Conservation (phyloP, 30 jellyfish, hydroid and myxozoan species). For the Chrysaora quinquecirrha region DNA sequence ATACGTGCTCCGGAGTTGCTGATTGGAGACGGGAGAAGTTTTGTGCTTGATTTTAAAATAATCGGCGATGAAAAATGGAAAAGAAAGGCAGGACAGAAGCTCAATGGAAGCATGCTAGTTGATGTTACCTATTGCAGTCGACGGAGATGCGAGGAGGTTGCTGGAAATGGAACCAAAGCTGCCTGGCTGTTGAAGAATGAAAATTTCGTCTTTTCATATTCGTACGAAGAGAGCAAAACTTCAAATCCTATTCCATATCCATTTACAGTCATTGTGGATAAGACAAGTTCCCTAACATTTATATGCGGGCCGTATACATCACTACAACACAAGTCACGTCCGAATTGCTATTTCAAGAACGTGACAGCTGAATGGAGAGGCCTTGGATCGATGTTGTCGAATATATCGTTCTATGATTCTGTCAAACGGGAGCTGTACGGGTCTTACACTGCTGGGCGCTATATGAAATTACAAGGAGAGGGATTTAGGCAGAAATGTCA, state of each 20-base stretch:
- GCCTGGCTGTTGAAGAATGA: not conserved
- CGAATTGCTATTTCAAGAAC: not conserved
- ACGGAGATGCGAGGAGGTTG: not conserved
- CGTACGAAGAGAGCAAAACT: not conserved
- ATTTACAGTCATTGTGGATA: conserved; percentile 20
- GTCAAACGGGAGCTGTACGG: conserved; percentile 5
- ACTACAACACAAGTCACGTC: not conserved
- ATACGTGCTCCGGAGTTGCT: not conserved
- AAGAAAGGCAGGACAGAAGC: not conserved
- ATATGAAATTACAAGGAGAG: conserved; percentile 2
- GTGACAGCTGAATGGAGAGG: conserved; percentile 7
- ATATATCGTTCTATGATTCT: conserved; percentile 7
- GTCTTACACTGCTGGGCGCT: not conserved
- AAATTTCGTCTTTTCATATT: not conserved
- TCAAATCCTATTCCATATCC: not conserved
- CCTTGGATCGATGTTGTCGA: conserved; percentile 2
- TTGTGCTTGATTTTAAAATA: not conserved
- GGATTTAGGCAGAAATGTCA: not conserved
- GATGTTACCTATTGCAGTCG: not conserved
- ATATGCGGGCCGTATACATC: conserved; percentile 14
- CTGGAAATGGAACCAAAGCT: not conserved
- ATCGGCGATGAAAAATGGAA: not conserved
- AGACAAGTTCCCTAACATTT: conserved; percentile 6
- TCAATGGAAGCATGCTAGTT: not conserved
- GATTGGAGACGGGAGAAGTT: not conserved